Evolutionary conservation across 1,140 invertebrate genomes (phyloP).

Genomic region (Copidosoma floridanum): DNA sequence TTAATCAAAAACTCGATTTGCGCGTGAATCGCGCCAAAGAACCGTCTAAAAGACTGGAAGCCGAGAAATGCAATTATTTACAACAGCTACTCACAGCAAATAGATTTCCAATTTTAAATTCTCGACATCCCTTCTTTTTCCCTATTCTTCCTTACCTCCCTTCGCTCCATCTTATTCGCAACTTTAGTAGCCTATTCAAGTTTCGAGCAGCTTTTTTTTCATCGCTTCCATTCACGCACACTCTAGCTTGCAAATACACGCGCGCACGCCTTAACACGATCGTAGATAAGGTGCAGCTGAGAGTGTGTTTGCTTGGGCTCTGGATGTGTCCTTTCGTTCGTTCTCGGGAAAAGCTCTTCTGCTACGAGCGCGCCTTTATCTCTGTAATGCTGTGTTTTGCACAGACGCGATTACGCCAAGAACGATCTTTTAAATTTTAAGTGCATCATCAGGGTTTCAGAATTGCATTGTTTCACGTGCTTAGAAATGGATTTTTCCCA

Average conservation of each 20-base stretch:
- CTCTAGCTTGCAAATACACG: conserved; percentile 15
- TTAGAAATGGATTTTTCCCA: no score
- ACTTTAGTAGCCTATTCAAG: conserved; percentile 4
- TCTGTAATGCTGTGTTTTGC: background rate
- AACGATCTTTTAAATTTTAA: background rate
- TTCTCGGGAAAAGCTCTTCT: background rate
- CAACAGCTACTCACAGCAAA: background rate
- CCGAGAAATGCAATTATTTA: conserved; percentile 16
- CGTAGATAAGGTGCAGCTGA: conserved; percentile 8
- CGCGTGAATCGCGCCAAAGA: no score
- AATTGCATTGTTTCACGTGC: background rate
- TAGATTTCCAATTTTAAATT: conserved; percentile 16
- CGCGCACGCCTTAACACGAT: conserved; percentile 2
- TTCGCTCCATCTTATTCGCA: no score
- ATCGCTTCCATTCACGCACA: background rate
- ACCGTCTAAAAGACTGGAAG: no score
- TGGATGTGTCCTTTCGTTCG: background rate
- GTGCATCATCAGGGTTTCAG: background rate
- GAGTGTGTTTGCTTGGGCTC: background rate
- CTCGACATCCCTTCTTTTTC: background rate
- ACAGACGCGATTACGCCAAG: background rate
- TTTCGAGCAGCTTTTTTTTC: background rate
- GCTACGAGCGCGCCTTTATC: background rate
- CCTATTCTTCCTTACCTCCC: no score
- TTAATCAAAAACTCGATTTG: no score